Evolutionary conservation across 2,113 vertebrate genomes (phyloP), one percentile per base, ranked within the genome.

Genomic region (Lampris incognitus): DNA sequence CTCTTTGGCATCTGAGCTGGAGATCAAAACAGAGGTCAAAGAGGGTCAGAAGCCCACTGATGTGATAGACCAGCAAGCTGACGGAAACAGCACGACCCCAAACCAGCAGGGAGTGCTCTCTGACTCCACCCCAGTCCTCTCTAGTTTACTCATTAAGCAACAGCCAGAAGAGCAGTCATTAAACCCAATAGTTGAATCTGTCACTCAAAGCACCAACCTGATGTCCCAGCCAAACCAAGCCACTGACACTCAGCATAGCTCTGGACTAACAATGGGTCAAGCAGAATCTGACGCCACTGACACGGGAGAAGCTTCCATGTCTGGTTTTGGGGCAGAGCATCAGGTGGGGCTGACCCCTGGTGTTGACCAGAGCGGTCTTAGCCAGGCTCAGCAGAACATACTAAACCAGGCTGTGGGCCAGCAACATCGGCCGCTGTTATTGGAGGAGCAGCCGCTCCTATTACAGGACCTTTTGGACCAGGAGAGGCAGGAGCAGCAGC

Each of bases 381-480:
- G 55, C 68, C 91, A 66, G 64, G 78, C 94, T 3, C 97, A 97
- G 0, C 97, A 96, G 83, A 75, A 93, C 6, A 79, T 94, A 82
- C 79, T 96, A 39, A 93, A 93, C 84, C 95, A 94, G 4, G 85
- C 87, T 0, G 52, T 95, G 83, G 64, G 83, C 64, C 89, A 94
- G 50, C 96, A 95, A 89, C 90, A 88, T 5, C 94, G 97, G 65
- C 97, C 97, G 1, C 95, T 98, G 56, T 94, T 99, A 40, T 88
- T 99, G 5, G 97, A 99, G 66, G 97, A 99, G 1, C 97, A 99
- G 89, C 98, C 98, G 0, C 95, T 99, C 4, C 93, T 99, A 38
- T 88, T 99, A 50, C 98, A 99, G 89, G 98, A 99, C 62, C 96
- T 99, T 54, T 81, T 99, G 72, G 98, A 99, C 90, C 98, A 99